Conservation (phyloP, 1,140 invertebrate genomes). For the Coelopa frigida region DNA sequence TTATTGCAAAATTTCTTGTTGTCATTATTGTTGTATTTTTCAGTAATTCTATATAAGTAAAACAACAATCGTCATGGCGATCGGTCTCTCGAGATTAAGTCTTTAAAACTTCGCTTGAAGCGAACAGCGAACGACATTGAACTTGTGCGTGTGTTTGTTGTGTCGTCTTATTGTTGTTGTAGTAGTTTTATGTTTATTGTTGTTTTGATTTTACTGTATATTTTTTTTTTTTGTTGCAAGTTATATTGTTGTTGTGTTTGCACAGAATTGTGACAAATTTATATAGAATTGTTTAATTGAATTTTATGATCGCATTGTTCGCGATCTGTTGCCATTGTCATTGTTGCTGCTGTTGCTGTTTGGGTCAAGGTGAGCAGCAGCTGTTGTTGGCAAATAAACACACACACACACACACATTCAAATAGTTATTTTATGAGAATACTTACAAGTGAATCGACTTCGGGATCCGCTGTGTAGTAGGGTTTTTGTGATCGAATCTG, state of each 20-base stretch:
- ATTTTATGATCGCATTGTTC: constrained; percentile 10
- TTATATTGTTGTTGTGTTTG: not conserved
- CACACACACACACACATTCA: not conserved
- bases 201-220: not conserved
- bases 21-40: not conserved
- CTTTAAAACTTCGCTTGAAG: no score
- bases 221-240: not conserved
- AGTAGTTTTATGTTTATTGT: constrained; percentile 1
- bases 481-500: constrained; percentile 97
- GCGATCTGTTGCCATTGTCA: constrained; percentile 8
- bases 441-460: constrained; percentile 98
- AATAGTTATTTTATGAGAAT: constrained; percentile 16
- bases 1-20: not conserved
- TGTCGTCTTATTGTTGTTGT: not conserved
- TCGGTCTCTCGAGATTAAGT: no score
- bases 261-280: constrained; percentile 15
- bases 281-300: constrained; percentile 15
- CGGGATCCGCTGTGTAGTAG: constrained; percentile 95
- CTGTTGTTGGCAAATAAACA: constrained; percentile 3
- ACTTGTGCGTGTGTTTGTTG: constrained; percentile 8
- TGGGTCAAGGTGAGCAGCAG: constrained; percentile 35
- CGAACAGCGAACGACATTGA: constrained; percentile 17
- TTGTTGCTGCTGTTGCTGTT: constrained; percentile 20
- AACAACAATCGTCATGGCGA: no score
- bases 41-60: not conserved